Evolutionary conservation across 30 jellyfish, hydroid and myxozoan genomes (phyloP).

Genomic region (Pseudorhiza aurosa): DNA sequence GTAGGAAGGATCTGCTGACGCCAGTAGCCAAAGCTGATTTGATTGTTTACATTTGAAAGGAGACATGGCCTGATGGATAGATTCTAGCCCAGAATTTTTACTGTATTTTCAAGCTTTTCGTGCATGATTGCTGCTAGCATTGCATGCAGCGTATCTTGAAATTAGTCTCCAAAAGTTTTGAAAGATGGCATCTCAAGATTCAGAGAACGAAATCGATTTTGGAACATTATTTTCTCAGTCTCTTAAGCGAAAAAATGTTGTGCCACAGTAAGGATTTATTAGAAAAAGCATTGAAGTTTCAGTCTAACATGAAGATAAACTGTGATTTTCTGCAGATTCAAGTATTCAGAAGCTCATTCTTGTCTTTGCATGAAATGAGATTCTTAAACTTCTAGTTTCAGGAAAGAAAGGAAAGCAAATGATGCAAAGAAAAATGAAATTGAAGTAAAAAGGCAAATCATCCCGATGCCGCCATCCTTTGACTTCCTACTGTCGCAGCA

Average conservation of each 20-base stretch:
- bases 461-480: constrained; percentile 27
- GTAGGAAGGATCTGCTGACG: neutral
- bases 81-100: neutral
- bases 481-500: constrained; percentile 3
- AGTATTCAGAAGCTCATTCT: no score
- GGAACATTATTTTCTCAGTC: constrained; percentile 64
- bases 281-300: no score
- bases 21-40: no score
- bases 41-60: neutral
- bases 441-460: neutral
- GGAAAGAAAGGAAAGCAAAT: neutral
- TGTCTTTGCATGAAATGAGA: no score
- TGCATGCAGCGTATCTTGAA: neutral
- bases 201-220: constrained; percentile 42
- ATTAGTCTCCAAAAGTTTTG: neutral
- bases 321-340: no score
- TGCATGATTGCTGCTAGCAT: neutral
- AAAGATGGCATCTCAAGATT: constrained; percentile 45
- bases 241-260: constrained; percentile 24
- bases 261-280: constrained; percentile 46
- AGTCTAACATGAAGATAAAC: no score
- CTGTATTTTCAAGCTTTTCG: neutral
- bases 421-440: neutral
- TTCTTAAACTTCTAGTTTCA: neutral
- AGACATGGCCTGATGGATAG: neutral